phyloP scores from a whole-genome alignment of 2,888 invertebrate genomes.

The Tillus elongatus region DNA sequence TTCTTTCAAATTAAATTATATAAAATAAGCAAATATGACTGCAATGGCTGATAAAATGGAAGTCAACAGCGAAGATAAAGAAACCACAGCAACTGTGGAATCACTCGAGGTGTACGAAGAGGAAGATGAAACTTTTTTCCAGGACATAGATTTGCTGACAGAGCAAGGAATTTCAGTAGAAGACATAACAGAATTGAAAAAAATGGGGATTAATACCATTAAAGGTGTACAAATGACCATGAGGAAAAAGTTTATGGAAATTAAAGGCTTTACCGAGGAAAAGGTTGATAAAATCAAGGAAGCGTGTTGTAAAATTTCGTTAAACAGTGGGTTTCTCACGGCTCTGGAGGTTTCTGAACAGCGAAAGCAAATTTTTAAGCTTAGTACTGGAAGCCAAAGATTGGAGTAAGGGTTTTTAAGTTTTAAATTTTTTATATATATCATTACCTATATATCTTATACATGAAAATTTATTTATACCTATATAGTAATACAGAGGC shows the following conservation, averaged over 20 bases:
- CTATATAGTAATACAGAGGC: too few relatives aligned
- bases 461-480: too few relatives aligned
- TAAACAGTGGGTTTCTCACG: slow-evolving; percentile 58
- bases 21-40: too few relatives aligned
- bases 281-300: slow-evolving; percentile 76
- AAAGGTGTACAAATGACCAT: slow-evolving; percentile 77
- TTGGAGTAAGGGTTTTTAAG: slow-evolving; percentile 53
- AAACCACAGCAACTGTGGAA: too few relatives aligned
- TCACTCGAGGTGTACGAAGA: too few relatives aligned
- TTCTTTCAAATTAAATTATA: too few relatives aligned
- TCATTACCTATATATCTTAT: too few relatives aligned
- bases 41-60: too few relatives aligned
- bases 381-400: slow-evolving; percentile 57
- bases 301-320: slow-evolving; percentile 56
- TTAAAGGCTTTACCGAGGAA: slow-evolving; percentile 68
- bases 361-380: slow-evolving; percentile 62
- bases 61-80: too few relatives aligned
- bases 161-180: slow-evolving; percentile 58
- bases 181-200: slow-evolving; percentile 69
- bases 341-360: slow-evolving; percentile 65
- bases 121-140: slow-evolving; percentile 61
- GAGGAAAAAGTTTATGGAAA: slow-evolving; percentile 58
- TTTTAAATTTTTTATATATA: not conserved
- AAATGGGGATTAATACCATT: slow-evolving; percentile 68
- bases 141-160: slow-evolving; percentile 61